Percentiles rank a stretch among this genome's conserved stretches.
Conservation (phyloP, 1,140 invertebrate species). For the Magallana angulata region DNA sequence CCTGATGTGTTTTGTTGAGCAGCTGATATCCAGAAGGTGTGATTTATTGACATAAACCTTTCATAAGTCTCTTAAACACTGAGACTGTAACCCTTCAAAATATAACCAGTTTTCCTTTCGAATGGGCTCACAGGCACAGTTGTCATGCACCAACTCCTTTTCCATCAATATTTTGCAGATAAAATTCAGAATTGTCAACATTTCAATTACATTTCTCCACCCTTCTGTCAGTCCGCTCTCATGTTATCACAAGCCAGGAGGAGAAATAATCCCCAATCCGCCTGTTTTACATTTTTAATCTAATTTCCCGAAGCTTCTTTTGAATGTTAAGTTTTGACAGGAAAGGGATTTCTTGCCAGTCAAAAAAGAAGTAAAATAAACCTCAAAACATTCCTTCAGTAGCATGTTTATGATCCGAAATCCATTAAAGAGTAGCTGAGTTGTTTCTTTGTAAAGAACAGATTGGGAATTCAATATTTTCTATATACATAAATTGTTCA, state of each 20-base stretch:
- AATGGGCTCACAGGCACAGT: not conserved
- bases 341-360: conserved; percentile 1
- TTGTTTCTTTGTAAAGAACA: not conserved
- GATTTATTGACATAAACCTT: conserved; percentile 24
- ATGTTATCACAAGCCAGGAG: not conserved
- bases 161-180: conserved; percentile 18
- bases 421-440: not conserved
- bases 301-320: conserved; percentile 15
- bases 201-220: conserved; percentile 23
- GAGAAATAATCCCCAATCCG: conserved; percentile 1
- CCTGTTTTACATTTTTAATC: conserved; percentile 31
- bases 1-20: not conserved
- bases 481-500: not conserved
- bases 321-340: not conserved
- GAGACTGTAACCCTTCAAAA: conserved; percentile 10
- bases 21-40: not conserved
- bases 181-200: conserved; percentile 29
- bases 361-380: not conserved
- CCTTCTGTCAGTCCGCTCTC: not conserved
- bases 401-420: conserved; percentile 5
- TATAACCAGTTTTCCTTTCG: not conserved
- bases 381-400: not conserved
- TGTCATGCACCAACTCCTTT: conserved; percentile 10
- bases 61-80: conserved; percentile 7
- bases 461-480: not conserved